Evolutionary conservation across 2,113 vertebrate genomes (phyloP).

Genomic region (Sarotherodon lohbergeri): DNA sequence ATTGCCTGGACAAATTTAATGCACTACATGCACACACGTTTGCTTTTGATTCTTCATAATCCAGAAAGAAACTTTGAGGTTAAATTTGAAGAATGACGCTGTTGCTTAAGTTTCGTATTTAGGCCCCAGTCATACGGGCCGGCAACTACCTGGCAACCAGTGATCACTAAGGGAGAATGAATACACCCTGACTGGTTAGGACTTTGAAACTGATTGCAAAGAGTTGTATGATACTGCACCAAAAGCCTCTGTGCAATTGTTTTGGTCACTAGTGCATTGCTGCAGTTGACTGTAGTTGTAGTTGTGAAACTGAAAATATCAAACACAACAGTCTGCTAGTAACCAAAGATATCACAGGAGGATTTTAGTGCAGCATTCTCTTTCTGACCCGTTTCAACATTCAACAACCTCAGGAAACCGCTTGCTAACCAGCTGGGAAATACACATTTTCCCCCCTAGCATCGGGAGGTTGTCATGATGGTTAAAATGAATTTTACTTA

Average conservation of each 20-base stretch:
- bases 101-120: neutral
- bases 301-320: too few species aligned
- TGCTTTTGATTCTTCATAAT: neutral
- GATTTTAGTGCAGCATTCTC: too few species aligned
- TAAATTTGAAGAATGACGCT: neutral
- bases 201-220: neutral
- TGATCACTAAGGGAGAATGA: neutral
- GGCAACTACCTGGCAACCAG: neutral
- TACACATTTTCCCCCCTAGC: too few species aligned
- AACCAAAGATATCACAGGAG: too few species aligned
- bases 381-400: too few species aligned
- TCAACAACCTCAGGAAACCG: too few species aligned
- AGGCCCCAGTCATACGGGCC: neutral
- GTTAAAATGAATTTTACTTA: too few species aligned
- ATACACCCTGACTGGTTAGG: fast-evolving
- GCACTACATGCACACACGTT: neutral
- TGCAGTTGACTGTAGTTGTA: neutral
- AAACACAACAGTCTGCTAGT: too few species aligned
- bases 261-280: neutral
- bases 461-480: too few species aligned
- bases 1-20: neutral
- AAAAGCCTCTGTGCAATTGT: neutral
- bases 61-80: neutral
- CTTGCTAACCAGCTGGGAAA: too few species aligned
- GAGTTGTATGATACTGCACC: neutral